Percentiles rank a stretch among this genome's conserved stretches.
Conservation (phyloP, 2,797 vertebrate genomes). For the Clamator glandarius region DNA sequence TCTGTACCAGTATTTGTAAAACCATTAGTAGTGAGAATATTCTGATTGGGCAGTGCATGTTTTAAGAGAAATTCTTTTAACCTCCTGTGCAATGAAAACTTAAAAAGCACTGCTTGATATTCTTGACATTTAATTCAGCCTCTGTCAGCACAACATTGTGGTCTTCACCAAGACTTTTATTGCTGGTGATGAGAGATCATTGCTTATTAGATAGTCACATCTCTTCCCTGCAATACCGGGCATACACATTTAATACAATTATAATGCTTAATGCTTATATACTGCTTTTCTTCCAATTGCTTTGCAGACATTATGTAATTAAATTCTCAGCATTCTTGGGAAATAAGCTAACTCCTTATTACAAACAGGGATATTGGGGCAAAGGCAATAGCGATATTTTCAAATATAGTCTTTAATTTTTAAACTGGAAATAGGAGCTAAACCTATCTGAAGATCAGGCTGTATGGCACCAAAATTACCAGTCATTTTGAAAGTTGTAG, state of each 20-base stretch:
- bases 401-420: constrained; percentile 39
- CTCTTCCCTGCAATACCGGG: constrained; percentile 36
- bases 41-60: background rate
- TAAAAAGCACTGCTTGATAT: constrained; percentile 29
- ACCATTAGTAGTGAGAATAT: background rate
- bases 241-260: constrained; percentile 60
- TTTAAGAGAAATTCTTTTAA: constrained; percentile 52
- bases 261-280: constrained; percentile 55
- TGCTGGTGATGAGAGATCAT: constrained; percentile 54
- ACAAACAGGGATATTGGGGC: constrained; percentile 6
- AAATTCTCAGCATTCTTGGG: constrained; percentile 63
- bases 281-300: constrained; percentile 52
- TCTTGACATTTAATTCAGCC: constrained; percentile 47
- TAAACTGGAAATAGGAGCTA: constrained; percentile 14
- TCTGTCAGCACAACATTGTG: constrained; percentile 26
- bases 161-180: constrained; percentile 47
- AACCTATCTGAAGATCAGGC: background rate
- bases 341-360: constrained; percentile 61
- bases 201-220: constrained; percentile 66
- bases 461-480: background rate
- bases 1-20: constrained; percentile 56
- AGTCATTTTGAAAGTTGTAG: constrained; percentile 11
- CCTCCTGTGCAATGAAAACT: constrained; percentile 29
- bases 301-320: constrained; percentile 65
- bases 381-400: constrained; percentile 35